Evolutionary conservation across 2,888 invertebrate genomes (phyloP), one percentile per base, ranked within the genome.

Genomic region (Stramonita haemastoma): DNA sequence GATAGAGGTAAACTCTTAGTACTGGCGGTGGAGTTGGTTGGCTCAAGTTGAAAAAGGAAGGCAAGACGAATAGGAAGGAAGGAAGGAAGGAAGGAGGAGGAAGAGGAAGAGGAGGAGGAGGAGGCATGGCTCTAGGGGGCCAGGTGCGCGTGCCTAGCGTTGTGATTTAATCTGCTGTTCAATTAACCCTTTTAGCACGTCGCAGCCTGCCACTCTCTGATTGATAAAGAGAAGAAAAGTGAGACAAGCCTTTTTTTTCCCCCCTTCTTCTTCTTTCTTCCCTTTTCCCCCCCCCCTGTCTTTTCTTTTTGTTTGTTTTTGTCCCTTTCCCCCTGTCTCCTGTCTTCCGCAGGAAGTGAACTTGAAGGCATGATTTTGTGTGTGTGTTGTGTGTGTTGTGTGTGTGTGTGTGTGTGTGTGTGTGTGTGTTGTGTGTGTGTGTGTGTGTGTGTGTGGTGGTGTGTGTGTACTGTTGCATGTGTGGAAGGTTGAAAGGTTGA

Each of bases 101-200:
- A n/a, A 26, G 81, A 29, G 26, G 34, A 79, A 34, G 81, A n/a
- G 36, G 46, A 11, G 81, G 36, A 26, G 46, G 46, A 36, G 19
- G 32, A 13, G 8, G 77, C 6, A 32, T 29, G 73, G 36, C 17
- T 19, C 36, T 36, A 56, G 79, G 13, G 26, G 87, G 87, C 87
- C 87, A 87, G 87, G 87, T 87, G 87, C 79, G 22, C 34, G 22
- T 57, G 87, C 87, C 57, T 29, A 79, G 26, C 19, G 73, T n/a
- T 79, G 70, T 70, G 87, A 87, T 77, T 87, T 87, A 36, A 87
- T 87, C 87, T 87, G 73, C 73, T n/a, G 70, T 73, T 70, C 87
- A 87, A 87, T 87, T 87, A 87, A 87, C 87, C 87, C 77, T 77
- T 87, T 83, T 83, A 83, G 81, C 81, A 83, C 81, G 81, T 46